phyloP scores from a whole-genome alignment of 2,797 vertebrate species.

The Phalanger gymnotis region DNA sequence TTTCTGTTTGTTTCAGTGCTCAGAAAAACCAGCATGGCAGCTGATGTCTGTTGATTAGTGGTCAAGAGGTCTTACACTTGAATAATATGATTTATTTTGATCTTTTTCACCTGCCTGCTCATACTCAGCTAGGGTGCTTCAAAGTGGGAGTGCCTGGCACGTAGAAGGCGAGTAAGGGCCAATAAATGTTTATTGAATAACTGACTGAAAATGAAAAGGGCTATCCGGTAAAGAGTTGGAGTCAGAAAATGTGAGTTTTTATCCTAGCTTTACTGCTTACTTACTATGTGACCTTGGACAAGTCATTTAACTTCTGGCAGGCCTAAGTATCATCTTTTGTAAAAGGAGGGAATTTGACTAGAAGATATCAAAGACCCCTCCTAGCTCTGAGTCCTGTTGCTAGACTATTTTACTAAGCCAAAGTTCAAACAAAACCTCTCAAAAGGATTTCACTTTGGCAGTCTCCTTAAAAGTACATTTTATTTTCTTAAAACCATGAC shows the following conservation, averaged over 20 bases:
- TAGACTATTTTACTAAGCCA: background rate
- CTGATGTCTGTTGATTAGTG: background rate
- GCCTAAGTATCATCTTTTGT: background rate
- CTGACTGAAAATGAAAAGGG: background rate
- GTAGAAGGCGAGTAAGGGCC: background rate
- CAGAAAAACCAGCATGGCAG: background rate
- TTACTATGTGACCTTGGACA: background rate
- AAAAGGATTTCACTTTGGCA: background rate
- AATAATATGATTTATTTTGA: background rate
- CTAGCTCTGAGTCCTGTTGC: background rate
- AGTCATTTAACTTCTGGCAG: background rate
- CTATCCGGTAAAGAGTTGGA: background rate
- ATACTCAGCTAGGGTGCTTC: background rate
- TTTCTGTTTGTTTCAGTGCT: background rate
- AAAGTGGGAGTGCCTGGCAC: background rate
- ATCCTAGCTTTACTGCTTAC: background rate
- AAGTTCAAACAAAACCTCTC: background rate
- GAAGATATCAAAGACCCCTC: background rate
- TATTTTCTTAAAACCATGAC: background rate
- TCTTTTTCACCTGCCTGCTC: background rate
- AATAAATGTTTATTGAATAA: background rate
- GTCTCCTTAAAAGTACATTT: background rate
- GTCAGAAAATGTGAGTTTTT: background rate
- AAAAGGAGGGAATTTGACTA: background rate
- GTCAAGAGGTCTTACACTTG: background rate